phyloP scores from a whole-genome alignment of 2,113 vertebrate species.

The Lutjanus erythropterus region DNA sequence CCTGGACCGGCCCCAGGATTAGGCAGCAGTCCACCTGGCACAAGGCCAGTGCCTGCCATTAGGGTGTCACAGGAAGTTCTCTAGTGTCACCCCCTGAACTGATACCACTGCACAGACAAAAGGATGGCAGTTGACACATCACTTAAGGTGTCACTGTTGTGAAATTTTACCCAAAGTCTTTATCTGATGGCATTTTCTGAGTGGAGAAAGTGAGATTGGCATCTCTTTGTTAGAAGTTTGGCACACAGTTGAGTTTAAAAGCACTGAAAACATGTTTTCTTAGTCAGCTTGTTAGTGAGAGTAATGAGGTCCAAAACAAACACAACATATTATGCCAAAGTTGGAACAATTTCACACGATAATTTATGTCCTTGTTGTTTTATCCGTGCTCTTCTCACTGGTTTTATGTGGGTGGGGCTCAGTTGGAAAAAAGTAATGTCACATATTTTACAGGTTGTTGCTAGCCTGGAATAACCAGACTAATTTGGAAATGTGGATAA shows the following conservation, averaged over 20 bases:
- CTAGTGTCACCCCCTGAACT: constrained; percentile 33
- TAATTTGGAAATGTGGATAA: too few relatives aligned
- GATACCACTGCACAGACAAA: constrained; percentile 56
- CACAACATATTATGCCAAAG: neutral
- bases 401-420: too few relatives aligned
- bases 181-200: constrained; percentile 35
- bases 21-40: constrained; percentile 26
- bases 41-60: constrained; percentile 24
- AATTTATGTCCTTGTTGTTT: neutral
- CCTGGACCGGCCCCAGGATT: constrained; percentile 14
- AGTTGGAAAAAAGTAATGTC: neutral
- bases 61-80: constrained; percentile 58
- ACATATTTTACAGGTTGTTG: too few relatives aligned
- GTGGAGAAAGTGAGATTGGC: constrained; percentile 17
- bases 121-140: constrained; percentile 33
- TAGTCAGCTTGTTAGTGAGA: neutral
- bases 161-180: constrained; percentile 42
- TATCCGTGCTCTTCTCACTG: too few relatives aligned
- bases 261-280: neutral
- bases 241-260: constrained; percentile 7
- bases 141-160: constrained; percentile 52
- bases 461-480: too few relatives aligned
- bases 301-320: neutral
- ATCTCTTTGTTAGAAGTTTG: neutral
- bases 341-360: neutral